Evolutionary conservation across 2,113 vertebrate species (phyloP).

Genomic region (Cnemophilus loriae): DNA sequence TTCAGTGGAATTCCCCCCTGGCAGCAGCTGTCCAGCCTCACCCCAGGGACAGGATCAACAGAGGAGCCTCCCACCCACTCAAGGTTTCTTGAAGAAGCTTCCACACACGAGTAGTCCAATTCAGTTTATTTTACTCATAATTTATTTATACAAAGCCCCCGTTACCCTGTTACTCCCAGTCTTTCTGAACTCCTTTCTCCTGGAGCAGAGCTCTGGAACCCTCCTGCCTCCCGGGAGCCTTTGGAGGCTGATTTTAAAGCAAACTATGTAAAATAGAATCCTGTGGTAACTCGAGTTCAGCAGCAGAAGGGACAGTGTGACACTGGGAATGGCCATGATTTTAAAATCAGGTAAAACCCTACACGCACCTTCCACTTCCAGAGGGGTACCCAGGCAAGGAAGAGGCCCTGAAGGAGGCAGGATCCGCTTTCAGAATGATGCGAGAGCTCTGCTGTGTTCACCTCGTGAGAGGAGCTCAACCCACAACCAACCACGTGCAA

Average conservation of each 20-base stretch:
- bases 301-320: fast-evolving
- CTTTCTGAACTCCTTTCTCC: neutral
- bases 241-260: neutral
- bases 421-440: fast-evolving
- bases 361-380: fast-evolving
- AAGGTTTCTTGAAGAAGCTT: fast-evolving
- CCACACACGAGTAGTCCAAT: fast-evolving
- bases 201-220: fast-evolving
- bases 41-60: fast-evolving
- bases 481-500: neutral
- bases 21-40: fast-evolving
- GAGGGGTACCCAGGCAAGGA: fast-evolving
- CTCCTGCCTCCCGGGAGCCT: neutral
- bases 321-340: fast-evolving
- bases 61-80: neutral
- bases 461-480: fast-evolving
- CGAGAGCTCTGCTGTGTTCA: fast-evolving
- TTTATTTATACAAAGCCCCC: neutral
- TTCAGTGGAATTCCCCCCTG: no score
- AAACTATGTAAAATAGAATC: fast-evolving
- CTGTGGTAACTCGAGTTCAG: fast-evolving
- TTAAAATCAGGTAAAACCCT: fast-evolving
- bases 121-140: neutral
- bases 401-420: no score
- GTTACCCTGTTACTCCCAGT: neutral